Conservation (phyloP, 1,140 invertebrate species). For the Neelides sp. region DNA sequence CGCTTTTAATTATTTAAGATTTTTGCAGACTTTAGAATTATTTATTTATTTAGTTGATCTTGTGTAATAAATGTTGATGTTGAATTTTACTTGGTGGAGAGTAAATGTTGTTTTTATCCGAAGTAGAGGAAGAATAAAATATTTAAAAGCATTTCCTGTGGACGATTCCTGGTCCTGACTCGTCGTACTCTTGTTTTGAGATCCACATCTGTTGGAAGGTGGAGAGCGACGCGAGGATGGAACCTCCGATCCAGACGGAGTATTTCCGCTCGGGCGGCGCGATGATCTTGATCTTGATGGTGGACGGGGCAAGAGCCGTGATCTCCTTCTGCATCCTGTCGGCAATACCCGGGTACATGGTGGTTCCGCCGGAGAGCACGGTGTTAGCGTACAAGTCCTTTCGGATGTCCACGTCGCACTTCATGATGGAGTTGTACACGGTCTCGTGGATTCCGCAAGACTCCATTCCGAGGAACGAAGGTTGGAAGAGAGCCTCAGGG, state of each 20-base stretch:
- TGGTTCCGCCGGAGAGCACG: constrained; percentile 89
- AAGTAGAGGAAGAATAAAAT: no score
- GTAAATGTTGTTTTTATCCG: no score
- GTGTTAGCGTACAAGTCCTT: constrained; percentile 93
- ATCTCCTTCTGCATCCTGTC: constrained; percentile 69
- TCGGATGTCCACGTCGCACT: constrained; percentile 45
- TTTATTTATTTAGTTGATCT: no score
- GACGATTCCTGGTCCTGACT: constrained; percentile 79
- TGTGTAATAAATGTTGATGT: no score
- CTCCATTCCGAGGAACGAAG: constrained; percentile 72
- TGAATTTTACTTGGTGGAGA: no score
- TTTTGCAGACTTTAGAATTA: no score
- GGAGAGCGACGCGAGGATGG: constrained; percentile 73
- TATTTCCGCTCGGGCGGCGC: constrained; percentile 68
- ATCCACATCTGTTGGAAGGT: constrained; percentile 54
- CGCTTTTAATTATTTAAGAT: no score
- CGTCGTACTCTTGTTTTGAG: constrained; percentile 50
- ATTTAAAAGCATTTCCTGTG: constrained; percentile 88
- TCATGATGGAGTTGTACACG: constrained; percentile 50
- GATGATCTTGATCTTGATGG: constrained; percentile 72
- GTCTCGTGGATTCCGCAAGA: constrained; percentile 68
- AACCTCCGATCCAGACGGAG: constrained; percentile 69
- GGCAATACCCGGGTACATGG: constrained; percentile 86
- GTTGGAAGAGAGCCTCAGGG: constrained; percentile 42
- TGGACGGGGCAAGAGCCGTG: constrained; percentile 54